Conservation (phyloP, 2,888 invertebrate genomes). For the Diaperis boleti region DNA sequence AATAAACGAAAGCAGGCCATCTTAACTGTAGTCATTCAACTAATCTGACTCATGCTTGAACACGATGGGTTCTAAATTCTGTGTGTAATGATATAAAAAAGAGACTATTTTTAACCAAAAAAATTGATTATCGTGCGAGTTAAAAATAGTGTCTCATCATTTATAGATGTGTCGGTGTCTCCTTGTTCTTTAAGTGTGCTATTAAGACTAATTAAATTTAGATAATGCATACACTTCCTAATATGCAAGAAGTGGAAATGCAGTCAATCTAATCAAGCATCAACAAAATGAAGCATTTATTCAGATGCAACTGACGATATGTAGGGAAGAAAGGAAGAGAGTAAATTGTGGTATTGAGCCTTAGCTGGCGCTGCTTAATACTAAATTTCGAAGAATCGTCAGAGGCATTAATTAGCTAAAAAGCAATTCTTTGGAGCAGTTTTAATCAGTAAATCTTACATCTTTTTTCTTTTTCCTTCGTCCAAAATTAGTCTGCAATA, state of each 20-base stretch:
- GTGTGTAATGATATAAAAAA: conserved; percentile 4
- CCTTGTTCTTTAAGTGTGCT: conserved; percentile 28
- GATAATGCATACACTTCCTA: conserved; percentile 23
- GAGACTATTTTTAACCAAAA: conserved; percentile 38
- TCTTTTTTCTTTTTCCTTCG: conserved; percentile 98
- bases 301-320: conserved; percentile 62
- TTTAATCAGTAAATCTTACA: conserved; percentile 82
- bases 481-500: conserved; percentile 91
- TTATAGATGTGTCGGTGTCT: conserved; percentile 19
- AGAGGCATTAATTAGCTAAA: conserved; percentile 63
- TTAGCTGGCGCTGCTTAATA: conserved; percentile 7
- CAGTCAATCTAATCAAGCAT: conserved; percentile 53
- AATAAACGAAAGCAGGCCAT: conserved; percentile 37
- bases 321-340: conserved; percentile 47
- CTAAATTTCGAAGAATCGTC: conserved; percentile 57
- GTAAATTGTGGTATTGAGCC: conserved; percentile 45
- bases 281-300: conserved; percentile 53
- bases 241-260: conserved; percentile 42
- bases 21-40: conserved; percentile 16
- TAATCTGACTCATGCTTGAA: conserved; percentile 33
- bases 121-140: conserved; percentile 22
- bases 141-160: conserved; percentile 34
- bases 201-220: conserved; percentile 11
- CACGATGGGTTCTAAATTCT: neutral
- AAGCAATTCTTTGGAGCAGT: conserved; percentile 64